A percentile compares a stretch with the other conserved stretches of the same genome.
These are phyloP conservation scores for Nymphalis urticae DNA, from an alignment of 2,888 invertebrate genomes.

Conservation along the genomic window DNA sequence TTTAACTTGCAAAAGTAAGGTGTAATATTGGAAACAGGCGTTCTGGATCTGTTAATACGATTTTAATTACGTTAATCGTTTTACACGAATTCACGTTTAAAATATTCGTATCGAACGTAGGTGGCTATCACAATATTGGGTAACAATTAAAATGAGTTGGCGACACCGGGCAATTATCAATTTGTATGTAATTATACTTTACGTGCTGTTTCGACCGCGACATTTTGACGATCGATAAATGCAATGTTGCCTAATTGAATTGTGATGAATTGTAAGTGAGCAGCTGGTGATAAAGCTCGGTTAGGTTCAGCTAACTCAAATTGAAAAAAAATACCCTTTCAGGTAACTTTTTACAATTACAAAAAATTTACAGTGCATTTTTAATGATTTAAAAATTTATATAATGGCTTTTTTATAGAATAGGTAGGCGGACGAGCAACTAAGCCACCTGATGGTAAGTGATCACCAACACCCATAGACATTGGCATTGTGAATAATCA, in stretches of 20 bases:
- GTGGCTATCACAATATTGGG: constrained; percentile 19
- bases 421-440: too few relatives aligned
- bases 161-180: constrained; percentile 48
- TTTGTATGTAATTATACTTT: constrained; percentile 51
- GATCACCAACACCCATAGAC: too few relatives aligned
- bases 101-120: constrained; percentile 32
- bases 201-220: constrained; percentile 47
- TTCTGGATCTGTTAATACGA: constrained; percentile 32
- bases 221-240: constrained; percentile 31
- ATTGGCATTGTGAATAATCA: too few relatives aligned
- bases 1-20: constrained; percentile 32
- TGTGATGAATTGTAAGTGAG: not conserved
- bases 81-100: constrained; percentile 32
- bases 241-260: constrained; percentile 38
- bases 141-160: constrained; percentile 47
- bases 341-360: too few relatives aligned
- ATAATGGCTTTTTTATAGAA: too few relatives aligned
- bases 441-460: too few relatives aligned
- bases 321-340: too few relatives aligned
- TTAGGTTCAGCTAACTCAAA: too few relatives aligned
- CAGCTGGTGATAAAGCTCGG: not conserved
- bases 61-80: constrained; percentile 37
- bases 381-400: too few relatives aligned
- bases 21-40: constrained; percentile 32
- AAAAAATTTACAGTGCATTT: too few relatives aligned